These are phyloP conservation scores for Brachypalpus laphriformis DNA, from an alignment of 2,888 invertebrate genomes.

Conservation along the genomic window DNA sequence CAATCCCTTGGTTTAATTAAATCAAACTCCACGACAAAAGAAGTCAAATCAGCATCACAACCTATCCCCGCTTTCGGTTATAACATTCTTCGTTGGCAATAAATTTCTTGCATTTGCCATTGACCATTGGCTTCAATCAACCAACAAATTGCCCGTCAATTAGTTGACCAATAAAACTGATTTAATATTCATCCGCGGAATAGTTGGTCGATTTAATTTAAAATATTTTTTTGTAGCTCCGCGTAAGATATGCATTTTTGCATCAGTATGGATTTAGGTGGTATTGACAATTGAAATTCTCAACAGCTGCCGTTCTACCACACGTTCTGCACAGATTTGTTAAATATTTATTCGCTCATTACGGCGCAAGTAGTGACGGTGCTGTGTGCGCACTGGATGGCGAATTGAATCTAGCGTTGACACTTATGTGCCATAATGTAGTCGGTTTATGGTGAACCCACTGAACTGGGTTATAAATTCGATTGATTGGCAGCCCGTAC, in stretches of 20 bases:
- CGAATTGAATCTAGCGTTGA: constrained; percentile 45
- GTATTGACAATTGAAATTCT: constrained; percentile 51
- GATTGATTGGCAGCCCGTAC: constrained; percentile 47
- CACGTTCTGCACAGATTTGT: constrained; percentile 58
- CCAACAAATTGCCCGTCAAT: constrained; percentile 70
- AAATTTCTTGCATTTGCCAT: constrained; percentile 54
- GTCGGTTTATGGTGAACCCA: constrained; percentile 49
- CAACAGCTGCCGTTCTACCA: background rate
- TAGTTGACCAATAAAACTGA: constrained; percentile 70
- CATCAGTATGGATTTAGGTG: constrained; percentile 64
- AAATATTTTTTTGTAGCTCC: background rate
- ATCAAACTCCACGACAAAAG: no score
- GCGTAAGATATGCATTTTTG: no score
- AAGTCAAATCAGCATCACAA: no score
- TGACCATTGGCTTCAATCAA: constrained; percentile 53
- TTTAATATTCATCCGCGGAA: constrained; percentile 60
- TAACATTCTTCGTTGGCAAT: constrained; percentile 42
- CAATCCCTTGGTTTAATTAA: no score
- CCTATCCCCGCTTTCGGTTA: no score
- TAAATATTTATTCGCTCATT: constrained; percentile 65
- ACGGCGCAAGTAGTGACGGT: constrained; percentile 35
- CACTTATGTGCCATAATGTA: constrained; percentile 67
- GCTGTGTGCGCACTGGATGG: no score
- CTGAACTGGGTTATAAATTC: constrained; percentile 50
- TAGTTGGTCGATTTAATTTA: constrained; percentile 23